Conservation (phyloP, 2,113 vertebrate species). For the Gopherus evgoodei region DNA sequence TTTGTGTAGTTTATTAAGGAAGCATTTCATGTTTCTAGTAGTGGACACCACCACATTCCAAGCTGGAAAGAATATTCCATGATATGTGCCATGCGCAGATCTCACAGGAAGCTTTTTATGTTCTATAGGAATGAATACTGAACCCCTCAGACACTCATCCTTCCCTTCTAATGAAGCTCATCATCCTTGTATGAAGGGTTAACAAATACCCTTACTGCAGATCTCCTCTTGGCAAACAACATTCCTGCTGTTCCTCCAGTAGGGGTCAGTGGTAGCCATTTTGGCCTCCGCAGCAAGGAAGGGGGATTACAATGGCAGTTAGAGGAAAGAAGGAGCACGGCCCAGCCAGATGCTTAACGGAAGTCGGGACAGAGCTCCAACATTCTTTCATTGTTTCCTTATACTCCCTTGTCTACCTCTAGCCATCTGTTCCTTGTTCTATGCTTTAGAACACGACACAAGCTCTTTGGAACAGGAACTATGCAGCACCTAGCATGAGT, state of each 20-base stretch:
- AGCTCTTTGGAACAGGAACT: neutral
- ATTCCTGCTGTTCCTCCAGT: neutral
- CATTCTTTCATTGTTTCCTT: neutral
- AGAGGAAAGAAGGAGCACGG: neutral
- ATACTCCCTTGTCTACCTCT: neutral
- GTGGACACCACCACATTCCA: neutral
- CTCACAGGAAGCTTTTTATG: neutral
- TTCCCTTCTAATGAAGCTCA: neutral
- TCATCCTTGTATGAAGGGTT: neutral
- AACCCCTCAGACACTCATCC: neutral
- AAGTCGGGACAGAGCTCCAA: neutral
- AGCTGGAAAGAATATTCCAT: neutral
- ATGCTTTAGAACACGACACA: neutral
- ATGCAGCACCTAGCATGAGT: neutral
- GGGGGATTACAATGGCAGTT: neutral
- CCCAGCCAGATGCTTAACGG: neutral
- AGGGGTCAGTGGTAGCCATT: neutral
- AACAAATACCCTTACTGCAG: neutral
- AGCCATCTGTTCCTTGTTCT: neutral
- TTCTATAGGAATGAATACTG: neutral
- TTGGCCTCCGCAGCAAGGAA: neutral
- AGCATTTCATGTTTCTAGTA: neutral
- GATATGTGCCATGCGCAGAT: neutral
- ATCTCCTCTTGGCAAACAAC: neutral
- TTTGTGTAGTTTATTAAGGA: fast-evolving